Percentiles rank a stretch among this genome's conserved stretches.
These are phyloP conservation scores for Rattus norvegicus DNA, from an alignment of 2,113 vertebrate genomes.

Conservation along the genomic window GRCr8 NC_086033.1:22637501-22638000, in stretches of 20 bases:
- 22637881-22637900: background rate
- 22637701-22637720: too few species aligned
- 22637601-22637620: background rate
- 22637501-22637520: background rate
- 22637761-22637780: slow-evolving; percentile 13
- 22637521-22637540: background rate
- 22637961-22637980: background rate
- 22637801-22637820: slow-evolving; percentile 10
- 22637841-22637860: accelerated
- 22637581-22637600: background rate
- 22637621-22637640: slow-evolving; percentile 6
- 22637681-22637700: background rate
- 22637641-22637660: slow-evolving; percentile 1
- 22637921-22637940: background rate
- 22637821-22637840: background rate
- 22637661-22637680: background rate
- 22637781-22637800: background rate
- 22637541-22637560: background rate
- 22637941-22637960: background rate
- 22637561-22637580: background rate
- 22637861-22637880: background rate
- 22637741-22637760: slow-evolving; percentile 3
- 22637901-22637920: background rate
- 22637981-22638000: background rate
- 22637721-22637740: background rate